phyloP scores from a whole-genome alignment of 2,113 vertebrate genomes.

The Fulica atra region DNA sequence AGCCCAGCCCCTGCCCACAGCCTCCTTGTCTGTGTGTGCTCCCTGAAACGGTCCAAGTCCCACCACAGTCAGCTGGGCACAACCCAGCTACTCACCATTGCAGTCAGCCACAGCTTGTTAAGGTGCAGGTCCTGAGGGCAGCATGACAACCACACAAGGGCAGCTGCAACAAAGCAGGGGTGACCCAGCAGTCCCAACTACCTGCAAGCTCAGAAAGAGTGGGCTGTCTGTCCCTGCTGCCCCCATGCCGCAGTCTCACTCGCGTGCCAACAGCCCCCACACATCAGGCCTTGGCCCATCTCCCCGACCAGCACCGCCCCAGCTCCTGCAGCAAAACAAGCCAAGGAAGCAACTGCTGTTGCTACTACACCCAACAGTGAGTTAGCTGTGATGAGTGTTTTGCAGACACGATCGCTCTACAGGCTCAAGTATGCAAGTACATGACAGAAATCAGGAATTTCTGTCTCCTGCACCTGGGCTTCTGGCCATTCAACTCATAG shows the following conservation, averaged over 20 bases:
- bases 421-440: not conserved
- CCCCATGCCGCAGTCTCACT: rapidly evolving
- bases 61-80: rapidly evolving
- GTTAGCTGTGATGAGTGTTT: rapidly evolving
- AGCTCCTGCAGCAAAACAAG: rapidly evolving
- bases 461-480: not conserved
- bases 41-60: rapidly evolving
- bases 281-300: rapidly evolving
- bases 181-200: not conserved
- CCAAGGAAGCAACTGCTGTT: not conserved
- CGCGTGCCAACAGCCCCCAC: not conserved
- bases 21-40: no score
- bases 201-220: no score
- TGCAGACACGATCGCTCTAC: not conserved
- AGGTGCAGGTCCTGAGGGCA: rapidly evolving
- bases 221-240: rapidly evolving
- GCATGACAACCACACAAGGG: not conserved
- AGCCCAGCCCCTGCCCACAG: not conserved
- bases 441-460: not conserved
- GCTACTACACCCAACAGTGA: rapidly evolving
- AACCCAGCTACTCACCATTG: rapidly evolving
- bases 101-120: rapidly evolving
- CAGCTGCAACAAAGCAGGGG: not conserved
- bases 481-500: not conserved
- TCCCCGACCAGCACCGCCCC: not conserved